Evolutionary conservation across 2,888 invertebrate species (phyloP).

Genomic region (Teleogryllus oceanicus): DNA sequence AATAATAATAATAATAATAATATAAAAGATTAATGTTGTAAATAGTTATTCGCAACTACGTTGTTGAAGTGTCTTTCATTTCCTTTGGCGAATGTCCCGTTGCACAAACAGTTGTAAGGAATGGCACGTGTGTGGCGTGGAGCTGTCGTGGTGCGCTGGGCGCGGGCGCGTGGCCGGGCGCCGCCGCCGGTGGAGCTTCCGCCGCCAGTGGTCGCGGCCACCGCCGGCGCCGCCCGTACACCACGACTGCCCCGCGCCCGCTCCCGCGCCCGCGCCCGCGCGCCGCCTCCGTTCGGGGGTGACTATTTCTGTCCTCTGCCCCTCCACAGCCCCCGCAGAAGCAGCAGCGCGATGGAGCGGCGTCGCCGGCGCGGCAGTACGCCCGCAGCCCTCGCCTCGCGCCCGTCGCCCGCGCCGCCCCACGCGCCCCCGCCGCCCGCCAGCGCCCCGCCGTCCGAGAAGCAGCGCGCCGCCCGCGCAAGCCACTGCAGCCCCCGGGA

Average conservation of each 20-base stretch:
- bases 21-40: too few relatives aligned
- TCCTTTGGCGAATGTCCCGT: too few relatives aligned
- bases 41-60: too few relatives aligned
- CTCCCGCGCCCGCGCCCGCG: neutral
- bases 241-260: neutral
- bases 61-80: too few relatives aligned
- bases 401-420: neutral
- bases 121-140: too few relatives aligned
- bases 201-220: neutral
- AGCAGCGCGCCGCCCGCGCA: neutral
- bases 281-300: neutral
- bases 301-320: too few relatives aligned
- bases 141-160: neutral
- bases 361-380: too few relatives aligned
- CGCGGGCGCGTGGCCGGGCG: too few relatives aligned
- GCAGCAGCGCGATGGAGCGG: neutral
- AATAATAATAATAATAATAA: too few relatives aligned
- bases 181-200: neutral
- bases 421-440: neutral
- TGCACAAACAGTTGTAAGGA: too few relatives aligned
- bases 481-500: neutral
- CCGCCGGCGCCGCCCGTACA: conserved; percentile 2
- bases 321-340: neutral
- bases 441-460: neutral
- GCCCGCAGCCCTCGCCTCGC: neutral